Evolutionary conservation across 2,797 vertebrate species (phyloP).

Genomic region (Streptopelia turtur): DNA sequence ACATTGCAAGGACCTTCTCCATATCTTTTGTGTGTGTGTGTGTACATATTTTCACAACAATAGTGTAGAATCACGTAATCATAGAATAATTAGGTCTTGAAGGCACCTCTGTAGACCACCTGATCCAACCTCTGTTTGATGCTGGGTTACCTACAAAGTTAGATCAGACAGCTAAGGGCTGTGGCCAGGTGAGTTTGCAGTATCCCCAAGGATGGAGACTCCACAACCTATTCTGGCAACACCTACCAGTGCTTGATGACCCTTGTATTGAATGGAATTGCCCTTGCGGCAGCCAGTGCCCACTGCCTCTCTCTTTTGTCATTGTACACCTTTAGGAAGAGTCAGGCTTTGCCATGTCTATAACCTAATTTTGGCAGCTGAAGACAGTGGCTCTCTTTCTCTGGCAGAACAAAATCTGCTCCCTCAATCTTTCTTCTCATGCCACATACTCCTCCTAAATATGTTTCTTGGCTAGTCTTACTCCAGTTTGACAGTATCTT

Average conservation of each 20-base stretch:
- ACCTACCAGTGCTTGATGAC: accelerated
- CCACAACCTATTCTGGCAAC: background rate
- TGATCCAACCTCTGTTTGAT: background rate
- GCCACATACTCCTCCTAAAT: background rate
- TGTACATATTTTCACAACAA: background rate
- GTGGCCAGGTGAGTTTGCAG: background rate
- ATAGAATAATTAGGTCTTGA: background rate
- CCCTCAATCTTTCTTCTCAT: background rate
- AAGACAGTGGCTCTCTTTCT: background rate
- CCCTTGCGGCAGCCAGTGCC: background rate
- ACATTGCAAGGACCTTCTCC: background rate
- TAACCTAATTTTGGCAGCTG: background rate
- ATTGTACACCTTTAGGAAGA: background rate
- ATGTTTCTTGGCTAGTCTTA: background rate
- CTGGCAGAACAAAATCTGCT: background rate
- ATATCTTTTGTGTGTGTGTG: background rate
- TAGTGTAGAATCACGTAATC: background rate
- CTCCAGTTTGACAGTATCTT: background rate
- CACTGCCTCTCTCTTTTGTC: background rate
- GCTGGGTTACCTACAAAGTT: background rate
- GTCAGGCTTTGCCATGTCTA: background rate
- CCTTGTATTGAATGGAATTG: background rate
- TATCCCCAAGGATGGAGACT: background rate
- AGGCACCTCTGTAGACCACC: background rate
- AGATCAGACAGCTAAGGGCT: background rate